Evolutionary conservation across 92 coral and sea anemone genomes (phyloP).

Genomic region (Chrysogorgia sp.): DNA sequence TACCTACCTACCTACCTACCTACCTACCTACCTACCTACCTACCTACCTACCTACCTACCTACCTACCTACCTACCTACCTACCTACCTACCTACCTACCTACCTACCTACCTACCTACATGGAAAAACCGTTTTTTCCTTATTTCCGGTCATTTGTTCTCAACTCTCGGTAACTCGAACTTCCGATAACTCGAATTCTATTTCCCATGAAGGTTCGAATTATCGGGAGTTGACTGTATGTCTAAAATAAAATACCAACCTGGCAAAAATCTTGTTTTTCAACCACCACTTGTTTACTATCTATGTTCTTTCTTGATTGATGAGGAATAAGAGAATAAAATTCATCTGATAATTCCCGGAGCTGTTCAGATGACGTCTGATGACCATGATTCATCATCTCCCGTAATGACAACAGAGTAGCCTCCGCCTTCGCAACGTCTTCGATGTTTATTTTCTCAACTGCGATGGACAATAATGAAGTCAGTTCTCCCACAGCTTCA

Average conservation of each 20-base stretch:
- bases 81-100: too few relatives aligned
- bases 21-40: too few relatives aligned
- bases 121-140: neutral
- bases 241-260: slow-evolving; percentile 49
- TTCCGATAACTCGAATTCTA: too few relatives aligned
- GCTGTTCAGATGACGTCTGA: slow-evolving; percentile 24
- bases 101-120: too few relatives aligned
- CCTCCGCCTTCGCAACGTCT: slow-evolving; percentile 91
- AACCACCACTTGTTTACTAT: slow-evolving; percentile 68
- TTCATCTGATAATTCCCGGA: slow-evolving; percentile 66
- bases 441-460: slow-evolving; percentile 73
- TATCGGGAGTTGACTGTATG: too few relatives aligned
- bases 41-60: too few relatives aligned
- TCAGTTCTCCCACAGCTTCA: slow-evolving; percentile 83
- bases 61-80: too few relatives aligned
- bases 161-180: neutral
- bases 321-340: slow-evolving; percentile 83
- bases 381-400: slow-evolving; percentile 47
- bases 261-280: slow-evolving; percentile 93
- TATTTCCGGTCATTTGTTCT: too few relatives aligned
- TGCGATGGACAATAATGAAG: slow-evolving; percentile 66
- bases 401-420: slow-evolving; percentile 67
- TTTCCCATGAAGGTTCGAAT: too few relatives aligned
- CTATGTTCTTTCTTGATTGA: slow-evolving; percentile 43
- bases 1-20: too few relatives aligned